A percentile compares a stretch with the other conserved stretches of the same genome.
These are phyloP conservation scores for Atractosteus spatula DNA, from an alignment of 2,113 vertebrate species.

Conservation along the genomic window DNA sequence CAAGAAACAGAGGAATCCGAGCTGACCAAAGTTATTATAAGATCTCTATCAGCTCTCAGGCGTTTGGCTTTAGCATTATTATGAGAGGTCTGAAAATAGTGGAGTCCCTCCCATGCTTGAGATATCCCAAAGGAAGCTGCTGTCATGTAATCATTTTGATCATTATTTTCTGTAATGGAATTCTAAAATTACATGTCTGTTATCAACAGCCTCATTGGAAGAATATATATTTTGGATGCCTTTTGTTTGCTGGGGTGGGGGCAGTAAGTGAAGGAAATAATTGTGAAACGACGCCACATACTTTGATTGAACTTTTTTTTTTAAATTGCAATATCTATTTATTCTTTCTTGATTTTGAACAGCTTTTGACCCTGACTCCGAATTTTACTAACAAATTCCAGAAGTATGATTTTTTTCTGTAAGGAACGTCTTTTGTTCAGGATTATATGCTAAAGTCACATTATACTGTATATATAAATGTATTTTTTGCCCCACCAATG, in stretches of 20 bases:
- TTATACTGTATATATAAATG: no score
- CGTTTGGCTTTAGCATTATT: background rate
- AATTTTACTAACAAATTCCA: no score
- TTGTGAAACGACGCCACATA: slow-evolving; percentile 31
- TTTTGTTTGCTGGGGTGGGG: slow-evolving; percentile 30
- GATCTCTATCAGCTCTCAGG: slow-evolving; percentile 59
- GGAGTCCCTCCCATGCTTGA: slow-evolving; percentile 33
- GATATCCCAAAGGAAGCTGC: slow-evolving; percentile 48
- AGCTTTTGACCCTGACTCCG: no score
- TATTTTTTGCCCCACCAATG: no score
- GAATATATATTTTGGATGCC: slow-evolving; percentile 25
- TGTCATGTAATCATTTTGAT: slow-evolving; percentile 52
- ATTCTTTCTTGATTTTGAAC: no score
- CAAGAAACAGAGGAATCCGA: no score
- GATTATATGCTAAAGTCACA: no score
- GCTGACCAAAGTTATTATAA: slow-evolving; percentile 38
- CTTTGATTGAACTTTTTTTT: no score
- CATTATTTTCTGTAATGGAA: slow-evolving; percentile 48
- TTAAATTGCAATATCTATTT: no score
- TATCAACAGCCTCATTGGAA: slow-evolving; percentile 18
- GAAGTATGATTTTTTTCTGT: no score
- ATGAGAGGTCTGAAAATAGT: slow-evolving; percentile 57
- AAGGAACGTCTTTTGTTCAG: no score
- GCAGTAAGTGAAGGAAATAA: slow-evolving; percentile 33
- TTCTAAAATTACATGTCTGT: slow-evolving; percentile 41